Percentiles rank a stretch among this genome's conserved stretches.
Conservation (phyloP, 2,113 vertebrate species). For the Catharus bicknelli region DNA sequence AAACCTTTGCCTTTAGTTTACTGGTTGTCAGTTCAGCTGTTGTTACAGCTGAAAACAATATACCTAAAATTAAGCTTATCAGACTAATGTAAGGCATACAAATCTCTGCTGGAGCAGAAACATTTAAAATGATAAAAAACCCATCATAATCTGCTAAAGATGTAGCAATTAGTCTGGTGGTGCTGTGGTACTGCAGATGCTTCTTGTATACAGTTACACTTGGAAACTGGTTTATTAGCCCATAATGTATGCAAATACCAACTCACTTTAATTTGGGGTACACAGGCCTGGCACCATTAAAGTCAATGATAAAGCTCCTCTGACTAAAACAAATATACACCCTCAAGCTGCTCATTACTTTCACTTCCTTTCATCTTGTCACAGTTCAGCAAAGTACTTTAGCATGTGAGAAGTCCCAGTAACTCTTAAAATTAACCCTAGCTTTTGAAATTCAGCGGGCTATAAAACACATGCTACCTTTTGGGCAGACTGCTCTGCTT, state of each 20-base stretch:
- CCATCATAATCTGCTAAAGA: background rate
- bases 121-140: conserved; percentile 40
- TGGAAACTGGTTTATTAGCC: background rate
- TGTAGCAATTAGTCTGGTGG: background rate
- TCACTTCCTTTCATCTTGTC: conserved; percentile 56
- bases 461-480: conserved; percentile 16
- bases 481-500: background rate
- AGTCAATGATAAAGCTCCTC: conserved; percentile 19
- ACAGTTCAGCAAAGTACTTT: conserved; percentile 37
- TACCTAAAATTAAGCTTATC: conserved; percentile 20
- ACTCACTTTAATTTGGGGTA: conserved; percentile 10
- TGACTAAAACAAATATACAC: conserved; percentile 51
- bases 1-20: background rate
- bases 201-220: background rate
- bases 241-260: conserved; percentile 1
- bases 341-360: conserved; percentile 55
- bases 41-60: conserved; percentile 54
- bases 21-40: background rate
- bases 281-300: background rate
- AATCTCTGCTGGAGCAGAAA: conserved; percentile 15
- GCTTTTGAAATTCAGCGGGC: conserved; percentile 29
- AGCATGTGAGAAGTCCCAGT: conserved; percentile 30
- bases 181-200: background rate
- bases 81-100: background rate
- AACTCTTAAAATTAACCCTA: conserved; percentile 44